Percentiles rank a stretch among this genome's conserved stretches.
These are phyloP conservation scores for Anas georgica DNA, from an alignment of 2,797 vertebrate species.

Conservation along the genomic window DNA sequence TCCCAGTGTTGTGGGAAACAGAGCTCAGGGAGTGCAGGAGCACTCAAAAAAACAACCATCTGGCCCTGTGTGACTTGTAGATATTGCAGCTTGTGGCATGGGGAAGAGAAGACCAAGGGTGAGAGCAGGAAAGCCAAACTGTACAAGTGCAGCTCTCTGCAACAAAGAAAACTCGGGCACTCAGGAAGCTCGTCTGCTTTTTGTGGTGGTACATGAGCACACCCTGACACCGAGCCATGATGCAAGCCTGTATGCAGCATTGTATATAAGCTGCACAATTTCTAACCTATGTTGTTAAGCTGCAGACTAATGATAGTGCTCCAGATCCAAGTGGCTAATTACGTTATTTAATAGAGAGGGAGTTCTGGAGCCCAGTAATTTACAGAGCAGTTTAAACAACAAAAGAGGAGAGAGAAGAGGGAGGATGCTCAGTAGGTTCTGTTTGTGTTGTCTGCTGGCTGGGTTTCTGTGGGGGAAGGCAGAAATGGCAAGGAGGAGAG, in stretches of 20 bases:
- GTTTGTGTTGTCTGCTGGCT: neutral
- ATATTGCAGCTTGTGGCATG: neutral
- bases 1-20: too few species aligned
- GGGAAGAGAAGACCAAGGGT: neutral
- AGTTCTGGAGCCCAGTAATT: slow-evolving; percentile 34
- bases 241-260: accelerated
- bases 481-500: neutral
- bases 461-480: neutral
- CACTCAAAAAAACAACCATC: neutral
- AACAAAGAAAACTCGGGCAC: neutral
- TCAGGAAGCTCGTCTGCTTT: neutral
- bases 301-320: slow-evolving; percentile 15
- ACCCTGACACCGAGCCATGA: neutral
- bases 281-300: neutral
- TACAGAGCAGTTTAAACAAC: neutral
- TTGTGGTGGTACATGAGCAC: neutral
- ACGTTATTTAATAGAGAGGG: slow-evolving; percentile 30
- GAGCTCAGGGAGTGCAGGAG: neutral
- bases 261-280: neutral
- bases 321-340: slow-evolving; percentile 65
- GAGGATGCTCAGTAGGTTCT: neutral
- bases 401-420: neutral
- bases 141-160: neutral
- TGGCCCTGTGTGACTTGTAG: neutral
- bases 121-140: neutral